Evolutionary conservation across 2,888 invertebrate genomes (phyloP).

Genomic region (Pheosia gnoma): DNA sequence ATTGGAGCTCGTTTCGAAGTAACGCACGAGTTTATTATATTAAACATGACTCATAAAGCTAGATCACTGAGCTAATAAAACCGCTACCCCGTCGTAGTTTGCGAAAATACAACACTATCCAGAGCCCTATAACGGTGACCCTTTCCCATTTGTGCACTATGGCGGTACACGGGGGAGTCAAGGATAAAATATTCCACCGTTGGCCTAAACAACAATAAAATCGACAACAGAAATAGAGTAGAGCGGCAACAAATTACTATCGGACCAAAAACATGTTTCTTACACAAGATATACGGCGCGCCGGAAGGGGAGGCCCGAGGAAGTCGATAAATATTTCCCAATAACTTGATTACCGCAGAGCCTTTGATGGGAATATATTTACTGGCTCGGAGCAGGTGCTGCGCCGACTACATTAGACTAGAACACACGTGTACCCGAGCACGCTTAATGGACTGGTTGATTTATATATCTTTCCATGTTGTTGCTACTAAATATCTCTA

Average conservation of each 20-base stretch:
- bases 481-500: conserved; percentile 2
- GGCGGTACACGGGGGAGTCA: conserved; percentile 27
- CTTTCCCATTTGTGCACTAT: conserved; percentile 42
- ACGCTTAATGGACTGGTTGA: conserved; percentile 21
- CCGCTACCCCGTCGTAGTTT: conserved; percentile 52
- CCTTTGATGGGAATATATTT: conserved; percentile 48
- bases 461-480: conserved; percentile 28
- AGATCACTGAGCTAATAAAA: conserved; percentile 71
- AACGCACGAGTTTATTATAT: conserved; percentile 62
- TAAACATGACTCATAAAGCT: conserved; percentile 70
- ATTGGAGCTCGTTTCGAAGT: conserved; percentile 48
- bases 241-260: conserved; percentile 54
- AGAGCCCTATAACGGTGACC: conserved; percentile 55
- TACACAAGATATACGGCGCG: conserved; percentile 47
- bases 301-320: conserved; percentile 36
- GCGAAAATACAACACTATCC: conserved; percentile 56
- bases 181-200: conserved; percentile 48
- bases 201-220: conserved; percentile 60
- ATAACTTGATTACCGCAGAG: conserved; percentile 57
- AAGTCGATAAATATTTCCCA: conserved; percentile 56
- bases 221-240: conserved; percentile 51
- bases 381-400: conserved; percentile 41
- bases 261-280: conserved; percentile 51
- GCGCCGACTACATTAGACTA: conserved; percentile 21
- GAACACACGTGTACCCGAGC: conserved; percentile 18